Base-by-base conservation (phyloP, 2,797 vertebrate genomes). In the Gambelia wislizenii region DNA sequence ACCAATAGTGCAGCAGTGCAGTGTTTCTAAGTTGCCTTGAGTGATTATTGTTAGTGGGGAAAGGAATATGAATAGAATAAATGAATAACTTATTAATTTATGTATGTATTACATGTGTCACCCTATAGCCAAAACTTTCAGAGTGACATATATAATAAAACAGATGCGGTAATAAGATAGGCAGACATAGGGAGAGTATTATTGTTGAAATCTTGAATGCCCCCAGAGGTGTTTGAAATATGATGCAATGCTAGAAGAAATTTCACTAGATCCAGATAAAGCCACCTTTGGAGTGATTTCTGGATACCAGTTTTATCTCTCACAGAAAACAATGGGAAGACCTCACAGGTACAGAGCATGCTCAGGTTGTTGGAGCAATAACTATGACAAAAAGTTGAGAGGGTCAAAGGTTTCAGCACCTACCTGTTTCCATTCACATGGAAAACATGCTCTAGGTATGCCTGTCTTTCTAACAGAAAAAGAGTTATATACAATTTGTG, bases 371-470 rank as follows among this genome's bases (percentile, higher is more conserved):
- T 67, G 39, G 39, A 82, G 6, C 5, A 16, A 3, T 49, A 67
- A 36, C 85, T 69, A 16, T 30, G n/a, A 61, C 1, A 49, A 16
- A 47, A 27, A 76, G 25, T 27, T 76, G 25, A 33, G 76, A 78
- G 27, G 30, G 30, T 78, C 76, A 16, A 30, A 84, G 20, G 7
- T 54, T 54, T 77, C 74, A 33, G 1, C 9, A 83, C 54, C 16
- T 78, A 54, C 59, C 30, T 70, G 39, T 81, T 77, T 42, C 54
- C 27, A 39, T 89, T 84, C 72, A 14, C 52, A 59, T 39, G 83
- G 25, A 20, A 74, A 49, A 6, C 0, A 80, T 9, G 10, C 42
- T 33, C 25, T 42, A 0, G 0, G 27, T n/a, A 49, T 0, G 1
- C 56, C 4, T 67, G 22, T 0, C 30, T 69, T 67, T 2, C 1